These are phyloP conservation scores for Lerema accius DNA, from an alignment of 1,140 invertebrate species.

Conservation along the genomic window DNA sequence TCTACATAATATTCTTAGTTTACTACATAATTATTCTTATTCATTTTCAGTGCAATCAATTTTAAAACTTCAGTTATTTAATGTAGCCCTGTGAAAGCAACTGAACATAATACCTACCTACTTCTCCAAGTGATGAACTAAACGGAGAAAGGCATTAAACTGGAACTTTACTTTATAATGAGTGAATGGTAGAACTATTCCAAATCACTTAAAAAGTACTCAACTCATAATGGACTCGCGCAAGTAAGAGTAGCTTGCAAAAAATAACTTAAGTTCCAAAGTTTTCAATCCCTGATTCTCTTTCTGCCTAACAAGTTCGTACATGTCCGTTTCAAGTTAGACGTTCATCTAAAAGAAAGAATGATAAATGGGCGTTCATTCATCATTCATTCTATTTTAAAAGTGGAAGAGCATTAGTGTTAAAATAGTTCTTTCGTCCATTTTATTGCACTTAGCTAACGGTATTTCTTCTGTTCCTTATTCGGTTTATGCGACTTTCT, in stretches of 20 bases:
- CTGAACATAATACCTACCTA: too few relatives aligned
- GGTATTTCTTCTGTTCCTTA: conserved; percentile 4
- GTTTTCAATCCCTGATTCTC: conserved; percentile 10
- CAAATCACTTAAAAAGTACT: conserved; percentile 19
- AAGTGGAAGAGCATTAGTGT: conserved; percentile 29
- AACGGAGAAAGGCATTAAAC: neutral
- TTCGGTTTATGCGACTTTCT: neutral
- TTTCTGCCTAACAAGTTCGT: conserved; percentile 27
- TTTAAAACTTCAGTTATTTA: too few relatives aligned
- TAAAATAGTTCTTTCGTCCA: conserved; percentile 21
- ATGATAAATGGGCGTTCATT: conserved; percentile 25
- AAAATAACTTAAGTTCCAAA: conserved; percentile 12
- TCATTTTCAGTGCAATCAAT: too few relatives aligned
- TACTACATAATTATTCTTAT: too few relatives aligned
- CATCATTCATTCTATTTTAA: conserved; percentile 24
- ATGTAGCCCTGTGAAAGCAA: too few relatives aligned
- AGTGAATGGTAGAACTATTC: neutral
- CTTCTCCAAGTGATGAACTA: neutral
- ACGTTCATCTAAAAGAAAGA: conserved; percentile 29
- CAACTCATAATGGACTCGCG: conserved; percentile 5
- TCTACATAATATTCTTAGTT: too few relatives aligned
- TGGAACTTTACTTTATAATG: neutral
- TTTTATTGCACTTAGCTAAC: conserved; percentile 18
- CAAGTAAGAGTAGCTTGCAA: conserved; percentile 2
- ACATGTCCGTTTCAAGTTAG: conserved; percentile 28